Conservation (phyloP, 2,797 vertebrate species). For the Sus cebifrons region DNA sequence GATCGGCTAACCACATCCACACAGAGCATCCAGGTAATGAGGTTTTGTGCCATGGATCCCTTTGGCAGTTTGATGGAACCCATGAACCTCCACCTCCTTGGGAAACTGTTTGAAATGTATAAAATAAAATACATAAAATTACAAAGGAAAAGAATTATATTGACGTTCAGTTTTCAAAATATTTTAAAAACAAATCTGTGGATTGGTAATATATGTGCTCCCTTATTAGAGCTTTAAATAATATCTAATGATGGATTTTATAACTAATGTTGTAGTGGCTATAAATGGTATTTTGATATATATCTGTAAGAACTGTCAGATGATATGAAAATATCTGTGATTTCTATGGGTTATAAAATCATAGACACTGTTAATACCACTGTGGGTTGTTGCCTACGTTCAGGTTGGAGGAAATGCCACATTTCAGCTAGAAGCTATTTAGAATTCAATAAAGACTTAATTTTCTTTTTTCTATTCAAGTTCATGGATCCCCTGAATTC, state of each 20-base stretch:
- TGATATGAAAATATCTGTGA: conserved; percentile 17
- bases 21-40: not conserved
- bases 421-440: not conserved
- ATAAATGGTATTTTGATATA: conserved; percentile 45
- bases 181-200: not conserved
- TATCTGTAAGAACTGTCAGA: not conserved
- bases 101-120: not conserved
- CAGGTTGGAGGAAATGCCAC: not conserved
- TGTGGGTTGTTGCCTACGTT: not conserved
- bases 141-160: not conserved
- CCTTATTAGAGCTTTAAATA: conserved; percentile 49
- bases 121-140: conserved; percentile 48
- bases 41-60: not conserved
- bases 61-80: not conserved
- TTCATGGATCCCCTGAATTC: not conserved
- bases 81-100: not conserved
- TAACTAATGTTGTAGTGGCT: not conserved
- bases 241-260: not conserved
- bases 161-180: conserved; percentile 61
- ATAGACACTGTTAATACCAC: not conserved
- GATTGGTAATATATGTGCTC: not conserved
- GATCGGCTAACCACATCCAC: not conserved
- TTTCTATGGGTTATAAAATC: conserved; percentile 57
- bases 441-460: not conserved
- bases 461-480: not conserved